phyloP scores from a whole-genome alignment of 1,140 invertebrate species.

The Ooceraea biroi region DNA sequence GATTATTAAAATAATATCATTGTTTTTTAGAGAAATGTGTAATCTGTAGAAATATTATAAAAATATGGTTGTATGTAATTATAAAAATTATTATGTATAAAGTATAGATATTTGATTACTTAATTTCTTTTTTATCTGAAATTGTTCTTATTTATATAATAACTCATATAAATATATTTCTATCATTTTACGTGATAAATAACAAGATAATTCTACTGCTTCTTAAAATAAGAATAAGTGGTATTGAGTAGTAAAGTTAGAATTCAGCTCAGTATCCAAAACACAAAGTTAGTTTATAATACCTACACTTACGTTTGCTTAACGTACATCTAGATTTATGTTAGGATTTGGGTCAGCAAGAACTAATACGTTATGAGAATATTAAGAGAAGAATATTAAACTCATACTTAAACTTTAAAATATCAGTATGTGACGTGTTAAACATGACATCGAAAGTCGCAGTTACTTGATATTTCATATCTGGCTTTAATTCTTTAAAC shows the following conservation, averaged over 20 bases:
- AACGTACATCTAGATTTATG: constrained; percentile 31
- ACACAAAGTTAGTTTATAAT: constrained; percentile 38
- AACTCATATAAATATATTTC: not conserved
- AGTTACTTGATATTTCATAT: not conserved
- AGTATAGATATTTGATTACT: too few relatives aligned
- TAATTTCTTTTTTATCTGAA: too few relatives aligned
- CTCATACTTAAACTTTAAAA: constrained; percentile 44
- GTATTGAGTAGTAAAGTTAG: constrained; percentile 29
- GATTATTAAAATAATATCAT: too few relatives aligned
- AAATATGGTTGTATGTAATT: too few relatives aligned
- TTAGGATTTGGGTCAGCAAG: constrained; percentile 30
- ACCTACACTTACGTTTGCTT: constrained; percentile 36
- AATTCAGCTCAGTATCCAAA: not conserved
- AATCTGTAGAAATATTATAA: too few relatives aligned
- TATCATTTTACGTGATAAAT: not conserved
- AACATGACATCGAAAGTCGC: not conserved
- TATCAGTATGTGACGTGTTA: not conserved
- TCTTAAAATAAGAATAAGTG: constrained; percentile 20
- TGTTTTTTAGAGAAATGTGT: too few relatives aligned
- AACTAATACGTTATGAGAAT: constrained; percentile 18
- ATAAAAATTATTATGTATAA: too few relatives aligned
- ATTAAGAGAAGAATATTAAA: constrained; percentile 36
- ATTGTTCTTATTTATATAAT: too few relatives aligned
- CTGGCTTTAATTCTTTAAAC: constrained; percentile 21
- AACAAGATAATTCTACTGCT: not conserved